Base-by-base conservation (phyloP, 2,888 invertebrate genomes). In the Heliothis peltigera region DNA sequence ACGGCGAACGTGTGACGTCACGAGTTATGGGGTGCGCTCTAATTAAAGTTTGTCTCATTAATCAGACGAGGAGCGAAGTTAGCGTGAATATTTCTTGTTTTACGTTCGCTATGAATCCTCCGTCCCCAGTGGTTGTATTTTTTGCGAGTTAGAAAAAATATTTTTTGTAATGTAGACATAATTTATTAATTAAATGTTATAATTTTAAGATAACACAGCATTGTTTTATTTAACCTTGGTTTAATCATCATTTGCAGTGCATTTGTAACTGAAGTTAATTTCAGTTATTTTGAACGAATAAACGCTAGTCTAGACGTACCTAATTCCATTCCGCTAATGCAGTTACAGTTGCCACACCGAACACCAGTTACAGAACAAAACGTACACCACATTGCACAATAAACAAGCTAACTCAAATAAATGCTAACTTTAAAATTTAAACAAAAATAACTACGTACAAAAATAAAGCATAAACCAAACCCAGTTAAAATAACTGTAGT, bases 11-110 rank as follows among this genome's bases (percentile, higher is more conserved):
- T 70, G 76, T 87, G 84, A 84, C 85, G 82, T 75, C 70, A 68
- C 82, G 84, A 87, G 82, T 84, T 83, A 87, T 83, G 83, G 82
- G 67, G 70, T 66, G 74, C 70, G 80, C 82, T 81, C 85, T 90
- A 89, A 90, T 90, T 89, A 89, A 90, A 90, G 82, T 90, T 89
- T 81, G 83, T 81, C 80, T 89, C 88, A 90, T 88, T 90, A 87
- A 89, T 89, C 88, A 88, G 82, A 57, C 75, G 77, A 65, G 66
- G 70, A 64, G 78, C 55, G 75, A 75, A 80, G 67, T 76, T 61
- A 71, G 66, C 32, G 72, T 49, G 79, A 79, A 81, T 69, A 71
- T 79, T 74, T 72, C 71, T 76, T 78, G 68, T 78, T 80, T 80
- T 56, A 78, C 44, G 64, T 59, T 77, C 47, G 46, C 63, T 52